A percentile compares a stretch with the other conserved stretches of the same genome.
phyloP scores from a whole-genome alignment of 2,888 invertebrate genomes.

The Synanthedon formicaeformis region DNA sequence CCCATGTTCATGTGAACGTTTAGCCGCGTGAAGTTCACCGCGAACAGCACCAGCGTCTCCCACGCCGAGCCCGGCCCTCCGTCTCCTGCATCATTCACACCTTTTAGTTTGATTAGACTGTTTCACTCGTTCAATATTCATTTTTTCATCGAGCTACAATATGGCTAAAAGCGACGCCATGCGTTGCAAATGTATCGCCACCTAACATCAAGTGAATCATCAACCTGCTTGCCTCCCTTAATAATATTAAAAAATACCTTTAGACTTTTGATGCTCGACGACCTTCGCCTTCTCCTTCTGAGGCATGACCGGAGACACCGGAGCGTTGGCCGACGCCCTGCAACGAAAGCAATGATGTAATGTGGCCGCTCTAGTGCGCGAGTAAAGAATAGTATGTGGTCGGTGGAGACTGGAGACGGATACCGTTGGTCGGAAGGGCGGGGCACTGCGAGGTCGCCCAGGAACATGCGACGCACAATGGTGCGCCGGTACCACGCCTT shows the following conservation, averaged over 20 bases:
- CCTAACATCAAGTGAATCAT: no score
- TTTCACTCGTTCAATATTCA: no score
- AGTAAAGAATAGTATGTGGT: not conserved
- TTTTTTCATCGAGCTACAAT: no score
- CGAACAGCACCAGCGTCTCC: conserved; percentile 96
- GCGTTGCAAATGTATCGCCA: no score
- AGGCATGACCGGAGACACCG: conserved; percentile 51
- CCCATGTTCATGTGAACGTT: conserved; percentile 99
- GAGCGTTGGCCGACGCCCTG: conserved; percentile 32
- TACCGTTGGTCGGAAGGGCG: conserved; percentile 17
- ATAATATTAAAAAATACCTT: conserved; percentile 26
- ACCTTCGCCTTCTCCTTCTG: conserved; percentile 58
- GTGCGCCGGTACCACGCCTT: conserved; percentile 98
- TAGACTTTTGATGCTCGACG: conserved; percentile 42
- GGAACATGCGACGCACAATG: conserved; percentile 90
- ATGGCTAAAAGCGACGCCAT: no score
- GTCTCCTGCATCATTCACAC: not conserved
- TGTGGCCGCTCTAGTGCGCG: not conserved
- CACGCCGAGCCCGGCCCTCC: conserved; percentile 83
- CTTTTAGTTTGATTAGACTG: no score
- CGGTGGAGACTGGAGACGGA: not conserved
- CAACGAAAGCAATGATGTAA: not conserved
- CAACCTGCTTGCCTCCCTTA: no score
- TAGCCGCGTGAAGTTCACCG: conserved; percentile 94
- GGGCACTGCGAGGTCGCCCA: conserved; percentile 87